A percentile compares a stretch with the other conserved stretches of the same genome.
phyloP scores from a whole-genome alignment of 1,140 invertebrate genomes.

The Penaeus japonicus region DNA sequence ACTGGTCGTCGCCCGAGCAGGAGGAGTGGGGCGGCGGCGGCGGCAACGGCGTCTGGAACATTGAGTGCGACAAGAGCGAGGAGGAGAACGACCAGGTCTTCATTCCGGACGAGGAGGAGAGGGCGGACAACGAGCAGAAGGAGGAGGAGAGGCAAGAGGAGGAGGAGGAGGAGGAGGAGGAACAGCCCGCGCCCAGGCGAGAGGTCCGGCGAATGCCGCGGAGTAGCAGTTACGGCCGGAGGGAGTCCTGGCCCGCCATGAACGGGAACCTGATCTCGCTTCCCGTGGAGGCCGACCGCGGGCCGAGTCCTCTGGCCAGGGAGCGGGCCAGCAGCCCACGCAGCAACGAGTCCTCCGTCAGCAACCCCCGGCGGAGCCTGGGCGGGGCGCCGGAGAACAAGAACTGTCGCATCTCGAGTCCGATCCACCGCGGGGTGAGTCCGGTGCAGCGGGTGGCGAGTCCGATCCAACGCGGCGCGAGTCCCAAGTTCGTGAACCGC shows the following conservation, averaged over 20 bases:
- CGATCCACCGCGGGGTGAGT: neutral
- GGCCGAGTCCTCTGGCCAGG: neutral
- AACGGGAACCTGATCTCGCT: neutral
- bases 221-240: slow-evolving; percentile 11
- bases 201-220: neutral
- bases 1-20: slow-evolving; percentile 15
- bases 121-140: neutral
- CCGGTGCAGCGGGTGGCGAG: neutral
- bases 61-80: slow-evolving; percentile 47
- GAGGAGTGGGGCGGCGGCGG: neutral
- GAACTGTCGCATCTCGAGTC: too few species aligned
- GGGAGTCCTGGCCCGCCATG: slow-evolving; percentile 39
- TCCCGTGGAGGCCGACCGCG: neutral
- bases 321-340: neutral
- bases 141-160: neutral
- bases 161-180: neutral
- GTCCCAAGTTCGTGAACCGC: neutral
- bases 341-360: slow-evolving; percentile 1
- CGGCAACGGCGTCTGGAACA: slow-evolving; percentile 31
- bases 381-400: neutral
- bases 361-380: neutral
- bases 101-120: neutral
- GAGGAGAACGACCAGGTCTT: slow-evolving; percentile 51
- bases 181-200: neutral
- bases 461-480: neutral